Conservation (phyloP, 2,113 vertebrate genomes). For the Pimephales promelas region DNA sequence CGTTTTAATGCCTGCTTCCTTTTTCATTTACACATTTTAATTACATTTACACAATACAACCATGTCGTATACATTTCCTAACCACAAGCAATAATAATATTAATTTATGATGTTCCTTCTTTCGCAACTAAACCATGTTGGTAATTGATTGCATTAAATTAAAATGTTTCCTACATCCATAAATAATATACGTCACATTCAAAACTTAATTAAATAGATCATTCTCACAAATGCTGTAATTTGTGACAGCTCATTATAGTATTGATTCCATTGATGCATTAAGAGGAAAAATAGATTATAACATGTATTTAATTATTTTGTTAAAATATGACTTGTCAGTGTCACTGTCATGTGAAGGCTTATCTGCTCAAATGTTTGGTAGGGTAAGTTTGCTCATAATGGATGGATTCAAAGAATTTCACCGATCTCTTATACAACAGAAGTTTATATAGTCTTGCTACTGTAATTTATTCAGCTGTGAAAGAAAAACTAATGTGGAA, state of each 20-base stretch:
- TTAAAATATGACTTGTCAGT: background rate
- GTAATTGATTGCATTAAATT: background rate
- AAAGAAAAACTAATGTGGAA: slow-evolving; percentile 5
- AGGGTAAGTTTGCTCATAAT: slow-evolving; percentile 13
- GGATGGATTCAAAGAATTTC: background rate
- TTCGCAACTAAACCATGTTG: background rate
- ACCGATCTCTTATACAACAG: background rate
- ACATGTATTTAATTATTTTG: background rate
- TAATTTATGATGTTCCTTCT: background rate
- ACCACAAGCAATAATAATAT: background rate
- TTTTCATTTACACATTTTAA: background rate
- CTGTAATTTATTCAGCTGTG: background rate
- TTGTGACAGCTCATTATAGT: background rate
- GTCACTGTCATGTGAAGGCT: background rate
- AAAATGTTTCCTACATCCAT: background rate
- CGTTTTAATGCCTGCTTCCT: too few species aligned
- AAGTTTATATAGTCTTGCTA: background rate
- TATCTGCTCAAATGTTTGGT: slow-evolving; percentile 7
- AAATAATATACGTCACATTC: background rate
- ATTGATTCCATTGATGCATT: background rate
- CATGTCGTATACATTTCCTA: background rate
- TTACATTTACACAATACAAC: background rate
- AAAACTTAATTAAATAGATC: slow-evolving; percentile 7
- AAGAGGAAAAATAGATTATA: background rate
- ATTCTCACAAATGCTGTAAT: background rate